Evolutionary conservation across 2,797 vertebrate species (phyloP).

Genomic region (Malurus leucopterus): DNA sequence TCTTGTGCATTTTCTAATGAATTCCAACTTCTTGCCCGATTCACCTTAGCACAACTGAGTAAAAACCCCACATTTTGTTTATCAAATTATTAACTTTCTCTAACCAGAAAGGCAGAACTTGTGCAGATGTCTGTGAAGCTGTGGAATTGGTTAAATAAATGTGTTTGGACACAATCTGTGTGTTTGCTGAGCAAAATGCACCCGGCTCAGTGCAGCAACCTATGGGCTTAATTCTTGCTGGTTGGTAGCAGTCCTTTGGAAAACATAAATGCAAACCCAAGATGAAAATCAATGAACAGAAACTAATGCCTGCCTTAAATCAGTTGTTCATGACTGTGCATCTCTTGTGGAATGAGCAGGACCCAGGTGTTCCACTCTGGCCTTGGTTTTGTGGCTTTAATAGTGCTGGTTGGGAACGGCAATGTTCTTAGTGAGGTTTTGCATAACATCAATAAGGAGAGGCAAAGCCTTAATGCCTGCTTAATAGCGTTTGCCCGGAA

Average conservation of each 20-base stretch:
- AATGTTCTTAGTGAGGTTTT: neutral
- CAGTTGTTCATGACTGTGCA: neutral
- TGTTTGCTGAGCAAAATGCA: neutral
- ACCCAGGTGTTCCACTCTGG: neutral
- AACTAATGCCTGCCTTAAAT: neutral
- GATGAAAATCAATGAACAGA: neutral
- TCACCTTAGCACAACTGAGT: neutral
- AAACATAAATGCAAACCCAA: neutral
- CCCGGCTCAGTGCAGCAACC: accelerated
- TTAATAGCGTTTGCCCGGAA: constrained; percentile 18
- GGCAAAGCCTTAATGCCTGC: constrained; percentile 22
- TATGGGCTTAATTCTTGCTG: neutral
- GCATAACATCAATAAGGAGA: neutral
- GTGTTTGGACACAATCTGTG: neutral
- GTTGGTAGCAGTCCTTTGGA: neutral
- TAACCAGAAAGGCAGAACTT: neutral
- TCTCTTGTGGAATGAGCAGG: neutral
- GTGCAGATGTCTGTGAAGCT: neutral
- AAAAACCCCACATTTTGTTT: neutral
- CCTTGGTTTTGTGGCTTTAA: neutral
- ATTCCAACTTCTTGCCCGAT: neutral
- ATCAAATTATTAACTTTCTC: neutral
- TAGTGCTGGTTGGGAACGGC: neutral
- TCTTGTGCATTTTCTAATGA: neutral
- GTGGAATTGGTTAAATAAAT: neutral